Evolutionary conservation across 2,888 invertebrate genomes (phyloP).

Genomic region (Kuschelorhynchus macadamiae): DNA sequence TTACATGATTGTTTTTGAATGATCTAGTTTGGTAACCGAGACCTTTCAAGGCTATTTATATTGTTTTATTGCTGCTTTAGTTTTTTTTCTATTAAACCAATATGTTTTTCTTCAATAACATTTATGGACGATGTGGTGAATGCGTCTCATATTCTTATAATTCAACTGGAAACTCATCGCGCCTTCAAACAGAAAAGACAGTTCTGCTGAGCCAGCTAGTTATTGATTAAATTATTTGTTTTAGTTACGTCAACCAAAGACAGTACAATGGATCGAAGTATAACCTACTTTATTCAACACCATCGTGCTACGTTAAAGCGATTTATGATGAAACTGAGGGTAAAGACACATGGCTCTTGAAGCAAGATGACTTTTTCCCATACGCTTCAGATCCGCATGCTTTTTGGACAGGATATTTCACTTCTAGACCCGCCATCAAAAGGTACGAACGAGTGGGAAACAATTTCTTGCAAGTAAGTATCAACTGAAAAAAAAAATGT

Average conservation of each 20-base stretch:
- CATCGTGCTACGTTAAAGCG: slow-evolving; percentile 84
- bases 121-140: no score
- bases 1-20: no score
- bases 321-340: slow-evolving; percentile 69
- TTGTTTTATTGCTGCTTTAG: no score
- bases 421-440: slow-evolving; percentile 74
- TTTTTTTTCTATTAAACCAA: no score
- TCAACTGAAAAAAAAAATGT: no score
- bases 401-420: slow-evolving; percentile 83
- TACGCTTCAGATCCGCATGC: slow-evolving; percentile 76
- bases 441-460: slow-evolving; percentile 70
- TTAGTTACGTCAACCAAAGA: slow-evolving; percentile 50
- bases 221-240: slow-evolving; percentile 26
- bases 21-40: no score
- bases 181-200: no score
- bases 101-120: no score
- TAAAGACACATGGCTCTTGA: slow-evolving; percentile 61
- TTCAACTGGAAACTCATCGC: no score
- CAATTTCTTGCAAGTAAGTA: slow-evolving; percentile 71
- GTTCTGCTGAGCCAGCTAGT: no score
- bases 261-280: slow-evolving; percentile 66
- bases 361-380: slow-evolving; percentile 73
- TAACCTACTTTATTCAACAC: slow-evolving; percentile 86
- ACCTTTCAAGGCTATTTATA: no score
- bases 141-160: no score